A percentile compares a stretch with the other conserved stretches of the same genome.
These are phyloP conservation scores for Toxotes jaculatrix DNA, from an alignment of 2,113 vertebrate species.

Conservation along the genomic window DNA sequence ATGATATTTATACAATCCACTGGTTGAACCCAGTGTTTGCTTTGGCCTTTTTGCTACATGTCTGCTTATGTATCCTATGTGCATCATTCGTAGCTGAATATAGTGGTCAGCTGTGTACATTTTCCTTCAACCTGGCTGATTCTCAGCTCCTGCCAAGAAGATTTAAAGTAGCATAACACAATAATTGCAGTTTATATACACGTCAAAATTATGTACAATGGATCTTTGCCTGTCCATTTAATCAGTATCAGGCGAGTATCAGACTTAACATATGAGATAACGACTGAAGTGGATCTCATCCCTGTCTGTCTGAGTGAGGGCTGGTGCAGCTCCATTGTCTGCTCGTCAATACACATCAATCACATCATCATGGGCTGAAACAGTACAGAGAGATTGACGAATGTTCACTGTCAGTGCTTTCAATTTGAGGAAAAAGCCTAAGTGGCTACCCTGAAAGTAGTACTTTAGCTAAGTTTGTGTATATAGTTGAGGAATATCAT, in stretches of 20 bases:
- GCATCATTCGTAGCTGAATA: neutral
- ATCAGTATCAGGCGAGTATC: neutral
- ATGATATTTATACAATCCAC: neutral
- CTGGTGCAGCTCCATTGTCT: constrained; percentile 14
- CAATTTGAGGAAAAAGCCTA: neutral
- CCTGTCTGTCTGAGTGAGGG: neutral
- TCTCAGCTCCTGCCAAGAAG: neutral
- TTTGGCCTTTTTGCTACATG: constrained; percentile 5
- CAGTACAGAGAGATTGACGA: neutral
- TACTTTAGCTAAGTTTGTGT: neutral
- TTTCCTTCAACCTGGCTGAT: neutral
- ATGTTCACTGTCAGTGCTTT: constrained; percentile 6
- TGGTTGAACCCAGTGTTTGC: neutral
- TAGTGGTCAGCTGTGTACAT: neutral
- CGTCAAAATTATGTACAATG: neutral
- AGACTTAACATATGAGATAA: neutral
- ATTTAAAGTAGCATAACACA: too few species aligned
- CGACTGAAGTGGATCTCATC: neutral
- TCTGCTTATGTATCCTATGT: neutral
- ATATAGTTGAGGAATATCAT: neutral
- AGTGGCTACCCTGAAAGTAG: neutral
- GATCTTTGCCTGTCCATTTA: neutral
- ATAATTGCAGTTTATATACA: neutral
- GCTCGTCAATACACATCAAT: constrained; percentile 30
- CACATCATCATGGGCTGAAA: neutral